A percentile compares a stretch with the other conserved stretches of the same genome.
Evolutionary conservation across 2,113 vertebrate genomes (phyloP).

Genomic region (Nanger granti): DNA sequence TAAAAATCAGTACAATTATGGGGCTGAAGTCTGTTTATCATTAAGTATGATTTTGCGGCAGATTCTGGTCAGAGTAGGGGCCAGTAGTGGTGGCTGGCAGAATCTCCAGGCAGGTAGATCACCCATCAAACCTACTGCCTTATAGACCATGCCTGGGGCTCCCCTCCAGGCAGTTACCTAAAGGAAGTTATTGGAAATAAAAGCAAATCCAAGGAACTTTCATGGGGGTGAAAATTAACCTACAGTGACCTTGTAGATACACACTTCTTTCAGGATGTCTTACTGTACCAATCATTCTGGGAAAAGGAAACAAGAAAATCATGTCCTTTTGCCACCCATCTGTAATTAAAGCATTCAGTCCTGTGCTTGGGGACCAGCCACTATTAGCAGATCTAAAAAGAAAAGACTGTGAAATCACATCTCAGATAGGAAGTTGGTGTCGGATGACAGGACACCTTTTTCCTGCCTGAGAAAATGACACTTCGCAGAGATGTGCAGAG

Average conservation of each 20-base stretch:
- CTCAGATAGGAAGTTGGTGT: not conserved
- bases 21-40: not conserved
- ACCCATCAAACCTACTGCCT: not conserved
- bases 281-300: not conserved
- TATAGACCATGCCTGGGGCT: not conserved
- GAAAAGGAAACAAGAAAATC: not conserved
- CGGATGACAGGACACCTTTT: constrained; percentile 52
- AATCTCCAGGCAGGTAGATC: not conserved
- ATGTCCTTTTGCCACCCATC: not conserved
- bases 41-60: not conserved
- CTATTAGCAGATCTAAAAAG: not conserved
- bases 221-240: constrained; percentile 1
- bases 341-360: constrained; percentile 24
- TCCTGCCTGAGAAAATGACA: constrained; percentile 51
- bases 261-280: not conserved
- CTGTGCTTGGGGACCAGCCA: not conserved
- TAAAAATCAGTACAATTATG: not conserved
- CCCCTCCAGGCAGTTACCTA: not conserved
- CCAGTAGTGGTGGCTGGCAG: not conserved
- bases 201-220: constrained; percentile 7
- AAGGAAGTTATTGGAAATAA: not conserved
- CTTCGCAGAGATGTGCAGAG: constrained; percentile 47
- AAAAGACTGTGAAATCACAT: constrained; percentile 16
- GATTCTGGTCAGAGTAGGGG: not conserved
- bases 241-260: not conserved